phyloP scores from a whole-genome alignment of 2,113 vertebrate genomes.

The Agelaius phoeniceus region DNA sequence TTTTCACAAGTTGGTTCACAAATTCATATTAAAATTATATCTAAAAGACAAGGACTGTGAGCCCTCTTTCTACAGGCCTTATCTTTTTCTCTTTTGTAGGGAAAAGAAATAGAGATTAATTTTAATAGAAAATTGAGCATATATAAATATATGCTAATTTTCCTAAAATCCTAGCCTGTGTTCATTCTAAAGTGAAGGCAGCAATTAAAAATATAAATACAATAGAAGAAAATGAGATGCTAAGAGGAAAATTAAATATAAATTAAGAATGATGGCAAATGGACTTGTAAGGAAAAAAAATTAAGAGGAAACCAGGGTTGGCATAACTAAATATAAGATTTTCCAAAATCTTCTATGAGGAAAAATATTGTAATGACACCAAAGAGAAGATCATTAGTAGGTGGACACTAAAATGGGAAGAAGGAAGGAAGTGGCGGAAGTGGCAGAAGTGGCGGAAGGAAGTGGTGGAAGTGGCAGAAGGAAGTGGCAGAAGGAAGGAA shows the following conservation, averaged over 20 bases:
- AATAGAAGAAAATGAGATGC: neutral
- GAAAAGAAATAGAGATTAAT: neutral
- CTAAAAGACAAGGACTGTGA: neutral
- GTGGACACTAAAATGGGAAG: neutral
- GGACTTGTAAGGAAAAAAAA: neutral
- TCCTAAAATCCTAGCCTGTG: neutral
- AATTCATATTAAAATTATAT: neutral
- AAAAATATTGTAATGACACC: neutral
- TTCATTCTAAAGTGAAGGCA: neutral
- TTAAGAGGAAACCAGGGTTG: neutral
- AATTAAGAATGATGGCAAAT: neutral
- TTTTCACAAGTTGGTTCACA: neutral
- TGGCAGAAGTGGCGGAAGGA: too few species aligned
- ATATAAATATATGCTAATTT: neutral
- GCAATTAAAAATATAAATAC: neutral
- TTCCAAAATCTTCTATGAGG: neutral
- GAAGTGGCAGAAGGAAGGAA: too few species aligned
- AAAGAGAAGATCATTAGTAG: neutral
- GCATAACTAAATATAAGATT: neutral
- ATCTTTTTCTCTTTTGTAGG: neutral
- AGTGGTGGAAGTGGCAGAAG: too few species aligned
- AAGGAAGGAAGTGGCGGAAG: too few species aligned
- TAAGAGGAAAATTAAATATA: neutral
- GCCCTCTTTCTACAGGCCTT: neutral
- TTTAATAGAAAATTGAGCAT: neutral